phyloP scores from a whole-genome alignment of 1,140 invertebrate genomes.

The Drosophila burlai region DNA sequence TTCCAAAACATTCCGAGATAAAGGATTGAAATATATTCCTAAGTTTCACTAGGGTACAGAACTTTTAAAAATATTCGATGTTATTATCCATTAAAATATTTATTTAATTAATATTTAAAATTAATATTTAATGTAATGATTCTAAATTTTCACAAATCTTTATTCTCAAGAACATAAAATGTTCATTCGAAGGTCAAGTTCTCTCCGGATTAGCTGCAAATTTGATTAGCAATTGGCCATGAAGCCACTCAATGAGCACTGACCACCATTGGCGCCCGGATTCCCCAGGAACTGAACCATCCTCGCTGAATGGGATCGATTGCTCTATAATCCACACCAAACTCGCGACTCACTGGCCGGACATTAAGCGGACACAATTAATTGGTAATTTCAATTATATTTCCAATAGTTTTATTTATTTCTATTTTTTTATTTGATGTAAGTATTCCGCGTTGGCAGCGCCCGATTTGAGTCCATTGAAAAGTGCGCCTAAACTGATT shows the following conservation, averaged over 20 bases:
- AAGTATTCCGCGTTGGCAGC: constrained; percentile 52
- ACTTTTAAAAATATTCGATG: no score
- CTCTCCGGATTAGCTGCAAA: constrained; percentile 17
- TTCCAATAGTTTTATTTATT: constrained; percentile 11
- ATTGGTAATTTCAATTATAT: constrained; percentile 7
- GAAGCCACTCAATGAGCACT: constrained; percentile 47
- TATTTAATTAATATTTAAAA: no score
- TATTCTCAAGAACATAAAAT: not conserved
- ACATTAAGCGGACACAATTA: constrained; percentile 26
- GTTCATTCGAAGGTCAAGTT: constrained; percentile 25
- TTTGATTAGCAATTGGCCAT: constrained; percentile 40
- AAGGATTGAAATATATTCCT: not conserved
- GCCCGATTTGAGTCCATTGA: constrained; percentile 73
- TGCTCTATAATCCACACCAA: constrained; percentile 18
- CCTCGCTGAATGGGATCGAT: constrained; percentile 21
- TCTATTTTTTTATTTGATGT: constrained; percentile 25
- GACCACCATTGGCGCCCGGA: constrained; percentile 54
- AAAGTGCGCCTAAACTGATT: constrained; percentile 84
- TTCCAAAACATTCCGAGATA: not conserved
- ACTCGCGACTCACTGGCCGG: constrained; percentile 30
- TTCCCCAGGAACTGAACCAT: constrained; percentile 75
- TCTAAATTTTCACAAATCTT: not conserved
- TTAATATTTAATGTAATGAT: no score
- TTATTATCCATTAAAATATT: no score
- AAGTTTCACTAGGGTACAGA: not conserved